Evolutionary conservation across 2,113 vertebrate species (phyloP), one percentile per base, ranked within the genome.

Genomic region (Tylochromis polylepis): DNA sequence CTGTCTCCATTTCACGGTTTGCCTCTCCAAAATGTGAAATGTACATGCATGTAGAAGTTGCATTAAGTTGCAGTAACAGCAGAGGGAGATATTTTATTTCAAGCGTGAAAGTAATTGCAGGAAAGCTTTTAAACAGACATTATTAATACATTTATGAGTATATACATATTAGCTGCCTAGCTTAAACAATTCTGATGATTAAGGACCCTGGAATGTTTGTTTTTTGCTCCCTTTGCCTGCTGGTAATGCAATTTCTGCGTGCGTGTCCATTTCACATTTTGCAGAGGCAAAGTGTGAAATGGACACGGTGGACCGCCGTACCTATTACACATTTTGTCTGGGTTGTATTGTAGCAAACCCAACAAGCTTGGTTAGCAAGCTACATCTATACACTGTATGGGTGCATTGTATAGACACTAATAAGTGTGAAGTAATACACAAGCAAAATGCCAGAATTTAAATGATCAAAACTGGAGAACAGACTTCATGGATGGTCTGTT

Each of bases 221-320:
- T 65, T 38, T 38, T 65, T 65, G 60, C 60, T n/a, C n/a, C n/a
- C n/a, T n/a, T n/a, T n/a, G n/a, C 60, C 34, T 65, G 2, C 34
- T 65, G 6, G 4, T 65, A 38, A 65, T n/a, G 34, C 60, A 65
- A 65, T 65, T 65, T 65, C 60, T 38, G 60, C 60, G 38, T 65
- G 31, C 0, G 1, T n/a, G 34, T 2, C 2, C 60, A n/a, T 65
- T 12, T 65, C 60, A 65, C 18, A 0, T 65, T 65, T 65, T 36
- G 11, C 18, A n/a, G 18, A 12, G 6, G 18, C 18, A 65, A 60
- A 60, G 31, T 2, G 18, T 36, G 59, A 62, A 62, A 62, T 36
- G 6, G 60, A 18, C 18, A 65, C 11, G 36, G 2, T n/a, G 18
- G 59, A 62, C 59, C 0, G 0, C 31, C 0, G 2, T 38, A 18